These are phyloP conservation scores for Prosapia bicincta DNA, from an alignment of 2,888 invertebrate species.

Conservation along the genomic window DNA sequence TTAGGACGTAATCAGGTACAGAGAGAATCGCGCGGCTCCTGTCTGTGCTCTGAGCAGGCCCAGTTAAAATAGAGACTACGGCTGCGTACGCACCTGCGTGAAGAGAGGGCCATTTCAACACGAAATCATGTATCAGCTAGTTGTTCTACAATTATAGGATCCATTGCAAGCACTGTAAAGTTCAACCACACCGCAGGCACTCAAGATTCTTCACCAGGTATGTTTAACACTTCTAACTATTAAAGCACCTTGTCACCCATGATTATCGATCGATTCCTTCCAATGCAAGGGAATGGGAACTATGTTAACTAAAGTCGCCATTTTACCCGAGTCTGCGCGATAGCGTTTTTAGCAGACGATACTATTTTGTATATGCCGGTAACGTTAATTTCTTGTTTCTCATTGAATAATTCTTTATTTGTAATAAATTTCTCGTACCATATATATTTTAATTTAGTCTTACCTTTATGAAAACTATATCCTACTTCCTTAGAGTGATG, in stretches of 20 bases:
- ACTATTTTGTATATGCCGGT: conserved; percentile 12
- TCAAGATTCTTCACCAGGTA: conserved; percentile 25
- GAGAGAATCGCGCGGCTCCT: conserved; percentile 39
- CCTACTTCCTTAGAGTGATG: neutral
- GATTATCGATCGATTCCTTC: conserved; percentile 38
- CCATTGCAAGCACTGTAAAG: conserved; percentile 10
- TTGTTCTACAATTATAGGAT: conserved; percentile 25
- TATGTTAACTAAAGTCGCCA: conserved; percentile 49
- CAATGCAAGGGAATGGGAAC: conserved; percentile 21
- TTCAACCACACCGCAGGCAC: conserved; percentile 5
- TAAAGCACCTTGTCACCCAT: conserved; percentile 35
- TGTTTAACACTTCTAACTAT: conserved; percentile 28
- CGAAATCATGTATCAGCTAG: conserved; percentile 26
- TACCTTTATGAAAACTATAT: neutral
- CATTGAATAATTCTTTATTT: neutral
- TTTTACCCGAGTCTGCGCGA: conserved; percentile 69
- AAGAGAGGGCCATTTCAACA: conserved; percentile 46
- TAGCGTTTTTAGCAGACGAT: conserved; percentile 43
- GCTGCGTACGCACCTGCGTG: conserved; percentile 97
- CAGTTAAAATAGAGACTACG: conserved; percentile 79
- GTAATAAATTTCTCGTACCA: neutral
- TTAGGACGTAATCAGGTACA: conserved; percentile 22
- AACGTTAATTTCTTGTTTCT: neutral
- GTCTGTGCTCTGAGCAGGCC: conserved; percentile 70
- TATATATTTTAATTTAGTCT: neutral